Base-by-base conservation (phyloP, 1,140 invertebrate species). In the Telenomus remus region DNA sequence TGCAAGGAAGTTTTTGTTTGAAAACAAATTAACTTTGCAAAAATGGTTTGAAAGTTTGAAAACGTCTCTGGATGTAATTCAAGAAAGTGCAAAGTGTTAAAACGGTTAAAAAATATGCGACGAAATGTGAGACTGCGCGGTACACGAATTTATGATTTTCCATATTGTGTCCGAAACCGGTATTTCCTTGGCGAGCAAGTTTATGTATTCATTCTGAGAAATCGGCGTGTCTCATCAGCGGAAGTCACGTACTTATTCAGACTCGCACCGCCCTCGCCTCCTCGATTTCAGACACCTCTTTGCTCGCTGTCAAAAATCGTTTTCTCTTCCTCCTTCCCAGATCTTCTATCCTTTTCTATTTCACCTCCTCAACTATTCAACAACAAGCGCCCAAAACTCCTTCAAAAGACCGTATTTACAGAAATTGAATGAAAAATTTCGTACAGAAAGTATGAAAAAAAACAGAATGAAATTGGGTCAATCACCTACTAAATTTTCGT, bases 231-330 rank as follows among this genome's bases (percentile, higher is more conserved):
- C 68, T 72, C 75, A 77, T 72, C 68, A 55, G 61, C 68, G 75
- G 75, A 77, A 77, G 75, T 77, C 75, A 77, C 75, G 75, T 77
- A 68, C 57, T 11, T 76, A 70, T 66, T 56, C 66, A 55, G 66
- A 65, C 51, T 43, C 14, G 11, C 44, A 53, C 39, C 54, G 63
- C 63, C 75, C 42, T 68, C 57, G 48, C 42, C 53, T 68, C 53
- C 72, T 72, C 64, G 48, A 69, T 76, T 63, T 63, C 48, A 54
- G 37, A 54, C 50, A 60, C 11, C 47, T 72, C 54, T 51, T 72
- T 42, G 46, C 27, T 50, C 11, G 47, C 37, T 64, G 60, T 64
- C 69, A 59, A 64, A 72, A 51, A 71, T 47, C 54, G 13, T 19
- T 51, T 57, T 35, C 27, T 53, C 10, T 9, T 37, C 27, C 34